Evolutionary conservation across 2,888 invertebrate genomes (phyloP), one percentile per base, ranked within the genome.

Genomic region (Petrolisthes manimaculis): DNA sequence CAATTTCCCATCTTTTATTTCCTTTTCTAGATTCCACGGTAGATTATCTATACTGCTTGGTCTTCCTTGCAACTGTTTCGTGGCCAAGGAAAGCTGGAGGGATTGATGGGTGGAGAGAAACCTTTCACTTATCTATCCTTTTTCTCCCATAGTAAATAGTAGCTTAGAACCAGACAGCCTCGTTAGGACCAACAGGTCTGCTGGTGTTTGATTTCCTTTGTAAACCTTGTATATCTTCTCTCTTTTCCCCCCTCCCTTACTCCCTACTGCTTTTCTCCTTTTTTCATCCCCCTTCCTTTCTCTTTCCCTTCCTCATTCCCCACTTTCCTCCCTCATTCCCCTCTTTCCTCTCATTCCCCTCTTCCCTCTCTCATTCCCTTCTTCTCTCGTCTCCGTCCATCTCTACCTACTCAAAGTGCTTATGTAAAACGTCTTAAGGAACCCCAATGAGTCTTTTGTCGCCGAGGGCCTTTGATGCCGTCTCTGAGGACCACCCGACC

Each of bases 371-470:
- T 21, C 71, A 71, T 71, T 21, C 71, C 12, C n/a, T 21, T n/a
- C n/a, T n/a, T 21, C 61, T n/a, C n/a, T n/a, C n/a, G 8, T n/a
- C 75, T 21, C 84, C 56, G 12, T 75, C 37, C 51, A 3, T 54
- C 37, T 51, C 53, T 53, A 37, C 9, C 78, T 85, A 6, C 79
- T 79, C 79, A 61, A 85, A 85, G 84, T 84, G 84, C 84, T 84
- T 84, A 84, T 75, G 84, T 84, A 84, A 84, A 84, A 84, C 75
- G 55, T 75, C 84, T 37, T 71, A 84, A 71, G 84, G 55, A 37
- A 71, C 84, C 79, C 84, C 74, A 84, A 75, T 74, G 75, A 75
- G 74, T 75, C 75, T 56, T 84, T 84, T 74, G 74, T 75, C 75
- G 75, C 56, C 24, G 77, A 74, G 84, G 71, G 74, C 18, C 75